These are phyloP conservation scores for Apis florea DNA, from an alignment of 1,140 invertebrate genomes.

Conservation along the genomic window DNA sequence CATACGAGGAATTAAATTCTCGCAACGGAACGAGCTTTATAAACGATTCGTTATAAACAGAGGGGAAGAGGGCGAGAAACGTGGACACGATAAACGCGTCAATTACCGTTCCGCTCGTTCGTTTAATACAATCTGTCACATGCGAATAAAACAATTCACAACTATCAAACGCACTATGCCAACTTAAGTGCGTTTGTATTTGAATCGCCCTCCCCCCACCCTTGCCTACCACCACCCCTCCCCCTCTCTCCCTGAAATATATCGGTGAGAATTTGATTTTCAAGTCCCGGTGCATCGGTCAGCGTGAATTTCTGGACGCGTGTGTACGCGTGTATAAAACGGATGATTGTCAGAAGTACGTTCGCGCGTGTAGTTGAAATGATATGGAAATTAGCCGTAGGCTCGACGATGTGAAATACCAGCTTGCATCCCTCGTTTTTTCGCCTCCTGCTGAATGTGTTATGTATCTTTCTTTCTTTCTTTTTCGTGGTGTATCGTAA, in stretches of 20 bases:
- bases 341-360: slow-evolving; percentile 44
- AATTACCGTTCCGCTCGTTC: slow-evolving; percentile 37
- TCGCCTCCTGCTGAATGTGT: neutral
- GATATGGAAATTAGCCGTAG: slow-evolving; percentile 58
- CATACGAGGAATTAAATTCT: neutral
- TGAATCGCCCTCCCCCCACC: neutral
- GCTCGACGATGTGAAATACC: slow-evolving; percentile 12
- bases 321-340: slow-evolving; percentile 39
- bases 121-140: slow-evolving; percentile 46
- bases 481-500: neutral
- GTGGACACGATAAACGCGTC: slow-evolving; percentile 31
- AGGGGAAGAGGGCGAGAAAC: neutral
- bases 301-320: slow-evolving; percentile 24
- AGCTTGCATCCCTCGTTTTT: neutral
- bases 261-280: slow-evolving; percentile 48
- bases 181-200: slow-evolving; percentile 49
- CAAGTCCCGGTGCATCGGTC: slow-evolving; percentile 44
- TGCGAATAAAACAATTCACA: slow-evolving; percentile 45
- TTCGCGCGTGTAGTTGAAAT: slow-evolving; percentile 30
- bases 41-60: slow-evolving; percentile 44
- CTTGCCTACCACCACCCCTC: too few relatives aligned
- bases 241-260: neutral
- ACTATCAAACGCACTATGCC: slow-evolving; percentile 39
- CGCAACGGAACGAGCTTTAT: slow-evolving; percentile 8
- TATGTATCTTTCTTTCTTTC: neutral